Evolutionary conservation across 92 coral and sea anemone genomes (phyloP).

Genomic region (Blastomussa wellsi): DNA sequence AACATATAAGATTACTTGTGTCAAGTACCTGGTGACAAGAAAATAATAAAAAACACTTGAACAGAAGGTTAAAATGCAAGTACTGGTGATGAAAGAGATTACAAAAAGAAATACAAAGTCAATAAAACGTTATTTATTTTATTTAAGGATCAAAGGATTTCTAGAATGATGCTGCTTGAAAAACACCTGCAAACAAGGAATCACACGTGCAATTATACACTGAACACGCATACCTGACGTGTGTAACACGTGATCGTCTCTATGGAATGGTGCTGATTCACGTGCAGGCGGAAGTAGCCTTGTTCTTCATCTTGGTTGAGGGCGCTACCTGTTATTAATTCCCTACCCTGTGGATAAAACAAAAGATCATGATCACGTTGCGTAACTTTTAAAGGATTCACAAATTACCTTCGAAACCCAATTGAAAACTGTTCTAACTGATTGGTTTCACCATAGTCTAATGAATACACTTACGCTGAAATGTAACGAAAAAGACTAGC

Average conservation of each 20-base stretch:
- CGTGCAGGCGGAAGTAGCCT: constrained; percentile 94
- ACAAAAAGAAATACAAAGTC: no score
- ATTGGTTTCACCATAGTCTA: no score
- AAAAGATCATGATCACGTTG: no score
- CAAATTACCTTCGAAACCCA: no score
- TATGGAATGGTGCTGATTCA: constrained; percentile 83
- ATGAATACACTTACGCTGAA: no score
- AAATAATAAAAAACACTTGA: background rate
- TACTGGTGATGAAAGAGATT: no score
- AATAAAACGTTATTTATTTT: background rate
- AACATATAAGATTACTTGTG: constrained; percentile 82
- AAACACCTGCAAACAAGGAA: background rate
- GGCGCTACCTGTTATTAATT: constrained; percentile 78
- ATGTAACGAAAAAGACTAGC: no score
- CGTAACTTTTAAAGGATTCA: no score
- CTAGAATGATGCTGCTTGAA: background rate
- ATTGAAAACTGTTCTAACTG: no score
- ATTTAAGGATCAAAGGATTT: background rate
- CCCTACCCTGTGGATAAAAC: constrained; percentile 74
- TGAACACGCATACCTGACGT: constrained; percentile 56
- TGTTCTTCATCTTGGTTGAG: constrained; percentile 61
- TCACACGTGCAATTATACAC: background rate
- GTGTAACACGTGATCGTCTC: constrained; percentile 94
- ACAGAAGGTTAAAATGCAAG: no score
- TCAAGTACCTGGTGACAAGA: constrained; percentile 60